Evolutionary conservation across 1,140 invertebrate genomes (phyloP).

Genomic region (Leptonema lineaticorne): DNA sequence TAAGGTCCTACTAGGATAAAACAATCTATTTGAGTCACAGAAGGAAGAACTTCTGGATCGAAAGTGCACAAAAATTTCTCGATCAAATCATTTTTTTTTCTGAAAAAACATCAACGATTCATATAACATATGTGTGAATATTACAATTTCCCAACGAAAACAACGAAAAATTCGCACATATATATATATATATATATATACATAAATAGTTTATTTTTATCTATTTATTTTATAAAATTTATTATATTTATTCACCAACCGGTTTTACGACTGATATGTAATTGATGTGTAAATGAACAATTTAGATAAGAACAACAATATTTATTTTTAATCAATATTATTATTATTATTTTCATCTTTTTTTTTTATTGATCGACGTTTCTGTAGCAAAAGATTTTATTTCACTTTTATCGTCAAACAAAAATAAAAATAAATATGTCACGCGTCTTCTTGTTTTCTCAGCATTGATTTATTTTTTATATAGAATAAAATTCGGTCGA

Average conservation of each 20-base stretch:
- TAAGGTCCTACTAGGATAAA: conserved; percentile 16
- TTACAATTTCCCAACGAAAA: too few relatives aligned
- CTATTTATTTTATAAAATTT: too few relatives aligned
- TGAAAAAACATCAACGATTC: not conserved
- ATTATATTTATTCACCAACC: too few relatives aligned
- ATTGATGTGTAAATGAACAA: conserved; percentile 7
- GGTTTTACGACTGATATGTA: conserved; percentile 2
- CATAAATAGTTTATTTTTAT: too few relatives aligned
- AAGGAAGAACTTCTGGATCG: conserved; percentile 15
- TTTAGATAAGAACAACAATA: conserved; percentile 4
- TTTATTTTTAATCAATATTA: too few relatives aligned
- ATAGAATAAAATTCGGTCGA: too few relatives aligned
- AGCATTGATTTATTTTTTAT: too few relatives aligned
- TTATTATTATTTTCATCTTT: too few relatives aligned
- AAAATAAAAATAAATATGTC: too few relatives aligned
- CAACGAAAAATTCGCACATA: not conserved
- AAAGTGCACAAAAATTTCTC: not conserved
- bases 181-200: not conserved
- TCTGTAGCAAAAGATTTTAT: not conserved
- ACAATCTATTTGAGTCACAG: conserved; percentile 18
- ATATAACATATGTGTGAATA: not conserved
- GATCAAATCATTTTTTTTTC: conserved; percentile 1
- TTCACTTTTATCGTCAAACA: too few relatives aligned
- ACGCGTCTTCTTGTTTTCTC: too few relatives aligned
- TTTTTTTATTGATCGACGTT: too few relatives aligned